A percentile compares a stretch with the other conserved stretches of the same genome.
These are phyloP conservation scores for Heliocidaris erythrogramma DNA, from an alignment of 35 echinoderm and acorn worm species.

Conservation along the genomic window DNA sequence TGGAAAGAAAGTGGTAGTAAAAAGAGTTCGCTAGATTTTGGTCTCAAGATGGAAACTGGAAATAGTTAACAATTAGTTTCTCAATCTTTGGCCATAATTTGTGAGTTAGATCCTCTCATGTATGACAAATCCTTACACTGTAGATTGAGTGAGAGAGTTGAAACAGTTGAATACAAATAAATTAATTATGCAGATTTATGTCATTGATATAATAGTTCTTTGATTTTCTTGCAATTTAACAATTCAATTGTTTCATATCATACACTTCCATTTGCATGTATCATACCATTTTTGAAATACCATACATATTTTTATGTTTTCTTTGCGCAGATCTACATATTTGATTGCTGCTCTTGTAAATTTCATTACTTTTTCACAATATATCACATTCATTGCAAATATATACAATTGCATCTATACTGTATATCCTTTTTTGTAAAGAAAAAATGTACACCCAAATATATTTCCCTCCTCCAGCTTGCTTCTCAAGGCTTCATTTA, in stretches of 20 bases:
- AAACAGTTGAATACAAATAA: neutral
- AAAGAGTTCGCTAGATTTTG: neutral
- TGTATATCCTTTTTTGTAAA: neutral
- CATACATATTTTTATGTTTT: neutral
- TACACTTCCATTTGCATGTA: neutral
- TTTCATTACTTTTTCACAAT: neutral
- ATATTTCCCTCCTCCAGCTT: neutral
- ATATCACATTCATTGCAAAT: constrained; percentile 41
- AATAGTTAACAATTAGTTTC: neutral
- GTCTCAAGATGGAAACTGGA: neutral
- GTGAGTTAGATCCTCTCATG: neutral
- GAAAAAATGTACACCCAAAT: neutral
- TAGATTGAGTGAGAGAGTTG: neutral
- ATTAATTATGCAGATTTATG: neutral
- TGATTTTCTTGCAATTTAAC: neutral
- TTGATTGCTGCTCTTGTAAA: constrained; percentile 7
- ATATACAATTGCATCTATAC: constrained; percentile 42
- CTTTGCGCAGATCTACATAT: neutral
- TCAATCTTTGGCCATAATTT: neutral
- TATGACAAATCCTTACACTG: neutral
- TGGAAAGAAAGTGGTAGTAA: neutral
- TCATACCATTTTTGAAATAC: neutral
- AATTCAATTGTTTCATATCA: neutral
- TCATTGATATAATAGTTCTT: neutral
- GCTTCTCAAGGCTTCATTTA: neutral